phyloP scores from a whole-genome alignment of 2,797 vertebrate species.

The Oceanodroma leucorhoa region DNA sequence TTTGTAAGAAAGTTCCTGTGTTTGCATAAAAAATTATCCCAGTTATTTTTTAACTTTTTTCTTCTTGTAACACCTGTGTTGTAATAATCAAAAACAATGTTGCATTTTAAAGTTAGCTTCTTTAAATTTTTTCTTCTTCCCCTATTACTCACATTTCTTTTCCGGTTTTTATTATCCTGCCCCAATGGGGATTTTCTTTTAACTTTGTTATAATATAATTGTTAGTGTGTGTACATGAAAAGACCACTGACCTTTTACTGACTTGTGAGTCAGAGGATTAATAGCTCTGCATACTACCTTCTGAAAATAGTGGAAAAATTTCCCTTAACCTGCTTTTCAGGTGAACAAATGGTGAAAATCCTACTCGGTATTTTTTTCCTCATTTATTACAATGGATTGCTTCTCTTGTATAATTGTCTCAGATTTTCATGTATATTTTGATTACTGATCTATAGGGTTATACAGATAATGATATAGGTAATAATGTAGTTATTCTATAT shows the following conservation, averaged over 20 bases:
- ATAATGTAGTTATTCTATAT: background rate
- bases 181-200: conserved; percentile 40
- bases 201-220: conserved; percentile 42
- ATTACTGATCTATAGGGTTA: background rate
- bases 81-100: conserved; percentile 33
- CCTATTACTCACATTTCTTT: conserved; percentile 44
- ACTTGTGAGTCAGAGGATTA: conserved; percentile 51
- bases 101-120: conserved; percentile 12
- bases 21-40: background rate
- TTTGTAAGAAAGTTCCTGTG: conserved; percentile 9
- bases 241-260: conserved; percentile 43
- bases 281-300: background rate
- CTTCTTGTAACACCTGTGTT: conserved; percentile 22
- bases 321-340: conserved; percentile 14
- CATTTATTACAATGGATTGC: background rate
- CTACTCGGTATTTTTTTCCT: background rate
- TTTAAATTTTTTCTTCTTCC: conserved; percentile 31
- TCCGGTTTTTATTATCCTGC: conserved; percentile 54
- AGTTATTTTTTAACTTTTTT: background rate
- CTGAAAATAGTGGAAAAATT: conserved; percentile 3
- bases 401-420: background rate
- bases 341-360: background rate
- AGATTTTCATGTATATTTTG: background rate
- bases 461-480: background rate
- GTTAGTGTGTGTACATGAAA: background rate